phyloP scores from a whole-genome alignment of 2,888 invertebrate genomes.

The Rhyacophila evoluta region DNA sequence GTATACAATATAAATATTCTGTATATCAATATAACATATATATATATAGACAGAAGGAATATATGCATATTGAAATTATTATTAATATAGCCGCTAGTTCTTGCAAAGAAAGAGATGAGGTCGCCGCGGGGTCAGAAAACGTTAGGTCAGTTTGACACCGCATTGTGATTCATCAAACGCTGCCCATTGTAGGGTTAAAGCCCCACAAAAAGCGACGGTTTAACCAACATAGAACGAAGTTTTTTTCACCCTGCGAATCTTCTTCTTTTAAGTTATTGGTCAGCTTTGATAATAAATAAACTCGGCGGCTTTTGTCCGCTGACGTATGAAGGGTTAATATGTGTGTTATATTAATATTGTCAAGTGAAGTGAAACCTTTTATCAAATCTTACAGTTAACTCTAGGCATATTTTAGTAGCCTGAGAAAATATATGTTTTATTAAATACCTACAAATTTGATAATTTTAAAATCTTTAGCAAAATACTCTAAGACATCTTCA shows the following conservation, averaged over 20 bases:
- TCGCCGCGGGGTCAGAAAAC: constrained; percentile 14
- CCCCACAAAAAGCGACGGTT: constrained; percentile 24
- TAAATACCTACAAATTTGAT: no score
- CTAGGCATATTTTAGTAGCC: no score
- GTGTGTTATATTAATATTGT: constrained; percentile 15
- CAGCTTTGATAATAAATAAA: constrained; percentile 24
- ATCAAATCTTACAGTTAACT: no score
- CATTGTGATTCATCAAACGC: not conserved
- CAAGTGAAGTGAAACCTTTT: not conserved
- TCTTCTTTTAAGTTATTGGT: constrained; percentile 17
- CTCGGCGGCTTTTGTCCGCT: constrained; percentile 4
- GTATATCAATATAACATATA: no score
- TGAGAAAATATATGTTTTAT: no score
- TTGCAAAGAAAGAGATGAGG: not conserved
- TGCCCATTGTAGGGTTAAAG: constrained; percentile 14
- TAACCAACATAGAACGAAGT: not conserved
- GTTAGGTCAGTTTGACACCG: constrained; percentile 22
- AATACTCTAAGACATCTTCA: no score
- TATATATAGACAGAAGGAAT: no score
- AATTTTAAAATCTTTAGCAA: no score
- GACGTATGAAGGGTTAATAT: constrained; percentile 19
- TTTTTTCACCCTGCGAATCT: constrained; percentile 9
- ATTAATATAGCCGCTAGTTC: not conserved
- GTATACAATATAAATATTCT: no score
- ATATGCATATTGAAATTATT: no score